Evolutionary conservation across 2,797 vertebrate species (phyloP), one percentile per base, ranked within the genome.

Genomic region (Agapornis canus): DNA sequence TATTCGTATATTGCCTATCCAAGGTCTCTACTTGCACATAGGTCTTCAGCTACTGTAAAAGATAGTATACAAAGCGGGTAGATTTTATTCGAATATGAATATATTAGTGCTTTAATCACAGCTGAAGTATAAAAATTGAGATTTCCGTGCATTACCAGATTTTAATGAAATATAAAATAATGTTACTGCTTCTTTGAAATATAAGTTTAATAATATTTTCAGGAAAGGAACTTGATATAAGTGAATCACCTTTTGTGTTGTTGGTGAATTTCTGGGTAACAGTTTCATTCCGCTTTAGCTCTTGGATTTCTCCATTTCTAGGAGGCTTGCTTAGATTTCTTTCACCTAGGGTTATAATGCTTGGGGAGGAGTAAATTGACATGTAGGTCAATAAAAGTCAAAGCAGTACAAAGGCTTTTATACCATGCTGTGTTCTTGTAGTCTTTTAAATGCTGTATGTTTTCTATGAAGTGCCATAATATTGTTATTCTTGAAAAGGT

Each of bases 291-390:
- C 3, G 4, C 43, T 92, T 86, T 45, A 76, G 56, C 37, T 59
- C 52, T 76, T 84, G 82, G 51, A 26, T 65, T 83, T 89, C 54
- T 81, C 83, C 84, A 68, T 95, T 94, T 96, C 92, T 66, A 11
- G 59, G 72, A 95, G 27, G 63, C 79, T 69, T 87, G 52, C 85
- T 78, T 90, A 73, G 90, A 77, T 85, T 39, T 89, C 59, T 91
- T 85, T 68, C 86, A 84, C 77, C 66, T 92, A 71, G 72, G 35
- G 52, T 94, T 82, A 59, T 94, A 82, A 91, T 89, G 61, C 95
- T 93, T 89, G 86, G 78, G 79, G 90, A 89, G 95, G 92, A 97
- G 76, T 84, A 90, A 92, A 91, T 82, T 90, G 93, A 95, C 88
- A 79, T 93, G 75, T 79, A 92, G 64, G 77, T 97, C 87, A 93